Base-by-base conservation (phyloP, 2,113 vertebrate genomes). In the Octodon degus region DNA sequence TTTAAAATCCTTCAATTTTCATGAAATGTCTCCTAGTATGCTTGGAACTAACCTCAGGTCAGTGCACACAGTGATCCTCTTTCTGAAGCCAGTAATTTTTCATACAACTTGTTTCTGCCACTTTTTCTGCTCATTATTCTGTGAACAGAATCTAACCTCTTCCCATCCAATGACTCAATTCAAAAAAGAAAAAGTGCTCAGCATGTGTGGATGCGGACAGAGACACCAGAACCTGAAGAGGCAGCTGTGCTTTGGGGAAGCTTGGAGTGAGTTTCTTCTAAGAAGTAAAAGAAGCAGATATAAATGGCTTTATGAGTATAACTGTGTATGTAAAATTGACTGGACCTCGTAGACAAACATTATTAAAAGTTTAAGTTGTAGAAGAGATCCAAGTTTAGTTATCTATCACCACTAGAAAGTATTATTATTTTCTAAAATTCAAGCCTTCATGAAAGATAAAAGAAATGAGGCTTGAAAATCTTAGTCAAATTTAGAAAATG, bases 381-480 rank as follows among this genome's bases (percentile, higher is more conserved):
- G 2, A 82, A 72, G 47, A 16, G 40, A 20, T 32, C 0, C 19
- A 86, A 92, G 67, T 82, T 95, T 16, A 87, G 16, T 60, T 7
- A 32, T 84, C 70, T 77, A 19, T 55, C 10, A 79, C 8, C 80
- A 85, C 43, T 55, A 83, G 24, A 87, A 79, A 76, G 13, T 67
- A 60, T 9, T 83, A 63, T 8, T 50, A 74, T 53, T 93, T 94
- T 62, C 50, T 82, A 81, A 92, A 92, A 60, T 81, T 67, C 25
- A 77, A 34, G 4, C 20, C 60, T n/a, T n/a, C 17, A 62, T 2
- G 32, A 84, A 81, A 88, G 11, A 87, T 27, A 63, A 83, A 30
- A 13, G 53, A 47, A 79, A 86, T 60, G 80, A 90, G 24, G 25
- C 77, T 94, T 65, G 40, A 63, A 96, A 93, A 55, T 43, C 68